A percentile compares a stretch with the other conserved stretches of the same genome.
These are phyloP conservation scores for Ditula angustiorana DNA, from an alignment of 2,888 invertebrate genomes.

Conservation along the genomic window DNA sequence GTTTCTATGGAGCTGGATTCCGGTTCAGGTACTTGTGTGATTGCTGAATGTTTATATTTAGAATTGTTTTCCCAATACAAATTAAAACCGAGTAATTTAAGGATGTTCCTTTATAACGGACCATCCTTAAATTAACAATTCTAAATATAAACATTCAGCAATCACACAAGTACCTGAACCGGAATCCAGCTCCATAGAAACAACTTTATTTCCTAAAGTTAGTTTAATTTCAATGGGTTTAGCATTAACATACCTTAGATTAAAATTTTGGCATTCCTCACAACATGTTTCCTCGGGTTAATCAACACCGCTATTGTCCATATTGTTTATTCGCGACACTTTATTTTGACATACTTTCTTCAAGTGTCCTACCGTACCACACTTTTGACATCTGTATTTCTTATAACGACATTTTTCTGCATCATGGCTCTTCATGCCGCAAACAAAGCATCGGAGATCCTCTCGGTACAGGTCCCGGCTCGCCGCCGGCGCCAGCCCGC, in stretches of 20 bases:
- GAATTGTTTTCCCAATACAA: background rate
- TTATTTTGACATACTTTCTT: too few relatives aligned
- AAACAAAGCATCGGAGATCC: too few relatives aligned
- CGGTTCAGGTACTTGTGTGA: conserved; percentile 3
- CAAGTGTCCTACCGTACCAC: too few relatives aligned
- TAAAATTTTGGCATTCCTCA: conserved; percentile 7
- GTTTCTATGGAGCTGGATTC: conserved; percentile 5
- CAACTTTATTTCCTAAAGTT: background rate
- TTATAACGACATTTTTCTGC: too few relatives aligned
- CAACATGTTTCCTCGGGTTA: background rate
- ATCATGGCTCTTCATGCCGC: too few relatives aligned
- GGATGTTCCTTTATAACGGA: conserved; percentile 3
- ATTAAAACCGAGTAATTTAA: background rate
- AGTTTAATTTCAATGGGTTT: conserved; percentile 2
- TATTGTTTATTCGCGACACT: too few relatives aligned
- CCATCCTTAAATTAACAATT: background rate
- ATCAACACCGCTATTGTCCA: too few relatives aligned
- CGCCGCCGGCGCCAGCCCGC: too few relatives aligned
- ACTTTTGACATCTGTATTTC: too few relatives aligned
- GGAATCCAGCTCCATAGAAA: conserved; percentile 4
- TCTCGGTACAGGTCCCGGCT: background rate
- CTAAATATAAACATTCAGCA: background rate
- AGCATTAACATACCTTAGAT: background rate
- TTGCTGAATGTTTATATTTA: background rate
- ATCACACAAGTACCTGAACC: conserved; percentile 6